Evolutionary conservation across 1,140 invertebrate species (phyloP).

Genomic region (Stratiolaelaps scimitus): DNA sequence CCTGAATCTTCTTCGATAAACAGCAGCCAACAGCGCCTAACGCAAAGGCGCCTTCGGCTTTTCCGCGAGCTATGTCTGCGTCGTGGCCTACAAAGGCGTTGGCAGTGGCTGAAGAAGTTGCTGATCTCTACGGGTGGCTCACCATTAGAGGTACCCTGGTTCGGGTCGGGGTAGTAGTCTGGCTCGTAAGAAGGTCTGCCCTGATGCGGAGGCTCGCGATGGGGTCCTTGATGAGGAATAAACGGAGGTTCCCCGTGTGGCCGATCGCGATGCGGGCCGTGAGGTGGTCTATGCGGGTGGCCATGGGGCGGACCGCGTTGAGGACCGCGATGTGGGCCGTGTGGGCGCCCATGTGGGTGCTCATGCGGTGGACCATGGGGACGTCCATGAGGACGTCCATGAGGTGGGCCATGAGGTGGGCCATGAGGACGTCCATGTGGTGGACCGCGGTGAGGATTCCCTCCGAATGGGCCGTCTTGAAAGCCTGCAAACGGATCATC

Average conservation of each 20-base stretch:
- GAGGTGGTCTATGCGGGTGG: background rate
- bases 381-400: background rate
- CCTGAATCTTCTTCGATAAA: too few relatives aligned
- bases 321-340: background rate
- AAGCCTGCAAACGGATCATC: too few relatives aligned
- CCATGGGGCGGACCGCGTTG: background rate
- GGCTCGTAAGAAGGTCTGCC: constrained; percentile 5
- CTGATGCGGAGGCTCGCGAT: background rate
- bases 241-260: background rate
- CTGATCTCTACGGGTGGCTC: too few relatives aligned
- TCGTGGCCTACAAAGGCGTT: too few relatives aligned
- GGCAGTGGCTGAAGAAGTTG: too few relatives aligned
- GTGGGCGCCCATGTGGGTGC: background rate
- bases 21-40: too few relatives aligned
- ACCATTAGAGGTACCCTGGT: too few relatives aligned
- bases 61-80: too few relatives aligned
- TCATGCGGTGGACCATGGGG: background rate
- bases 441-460: background rate
- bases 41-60: too few relatives aligned
- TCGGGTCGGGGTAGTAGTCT: background rate
- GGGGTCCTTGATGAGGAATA: background rate
- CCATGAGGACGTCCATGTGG: background rate
- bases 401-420: background rate
- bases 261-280: background rate
- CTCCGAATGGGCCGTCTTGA: background rate